Conservation (phyloP, 2,888 invertebrate genomes). For the Machimus rusticus region DNA sequence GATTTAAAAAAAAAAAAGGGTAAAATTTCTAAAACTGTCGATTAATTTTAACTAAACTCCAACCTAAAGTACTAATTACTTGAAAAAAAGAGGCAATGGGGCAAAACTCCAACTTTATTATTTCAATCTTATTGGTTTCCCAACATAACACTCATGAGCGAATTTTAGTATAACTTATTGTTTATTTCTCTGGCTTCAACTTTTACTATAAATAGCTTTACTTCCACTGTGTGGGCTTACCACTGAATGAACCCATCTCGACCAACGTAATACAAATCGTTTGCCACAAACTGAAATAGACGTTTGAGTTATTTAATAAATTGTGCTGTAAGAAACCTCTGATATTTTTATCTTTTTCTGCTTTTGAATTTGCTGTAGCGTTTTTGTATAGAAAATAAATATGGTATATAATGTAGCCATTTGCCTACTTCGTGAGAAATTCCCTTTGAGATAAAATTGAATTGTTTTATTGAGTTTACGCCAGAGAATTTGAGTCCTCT, state of each 20-base stretch:
- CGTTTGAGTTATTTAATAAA: background rate
- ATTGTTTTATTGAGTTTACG: background rate
- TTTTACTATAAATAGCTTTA: background rate
- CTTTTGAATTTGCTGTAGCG: background rate
- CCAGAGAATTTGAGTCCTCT: background rate
- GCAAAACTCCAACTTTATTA: background rate
- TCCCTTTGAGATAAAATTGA: background rate
- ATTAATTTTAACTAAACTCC: too few species aligned
- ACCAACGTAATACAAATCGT: background rate
- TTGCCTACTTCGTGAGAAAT: background rate
- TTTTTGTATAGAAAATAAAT: background rate
- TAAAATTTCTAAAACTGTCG: too few species aligned
- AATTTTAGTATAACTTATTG: background rate
- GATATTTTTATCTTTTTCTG: background rate
- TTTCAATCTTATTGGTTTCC: too few species aligned
- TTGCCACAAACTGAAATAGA: background rate
- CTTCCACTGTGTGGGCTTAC: background rate
- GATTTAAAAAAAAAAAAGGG: too few species aligned
- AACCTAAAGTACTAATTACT: background rate
- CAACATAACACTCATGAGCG: too few species aligned
- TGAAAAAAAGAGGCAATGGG: background rate
- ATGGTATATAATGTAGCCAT: background rate
- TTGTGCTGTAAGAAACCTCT: background rate
- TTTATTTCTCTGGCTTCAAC: background rate
- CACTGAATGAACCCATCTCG: background rate